A percentile compares a stretch with the other conserved stretches of the same genome.
These are phyloP conservation scores for Chloropsis cyanopogon DNA, from an alignment of 2,113 vertebrate genomes.

Conservation along the genomic window DNA sequence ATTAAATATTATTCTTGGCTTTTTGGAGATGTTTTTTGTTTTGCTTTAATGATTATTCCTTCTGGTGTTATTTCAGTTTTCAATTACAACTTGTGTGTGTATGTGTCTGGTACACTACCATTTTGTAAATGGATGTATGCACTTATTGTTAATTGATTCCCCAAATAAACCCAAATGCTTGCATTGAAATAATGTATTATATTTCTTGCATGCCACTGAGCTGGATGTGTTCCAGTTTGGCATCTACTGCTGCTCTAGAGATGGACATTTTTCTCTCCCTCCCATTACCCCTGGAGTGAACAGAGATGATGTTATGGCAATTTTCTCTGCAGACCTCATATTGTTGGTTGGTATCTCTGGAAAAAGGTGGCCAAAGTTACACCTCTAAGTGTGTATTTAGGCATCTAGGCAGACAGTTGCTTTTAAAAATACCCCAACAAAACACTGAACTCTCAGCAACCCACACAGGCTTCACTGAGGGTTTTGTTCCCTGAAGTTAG, in stretches of 20 bases:
- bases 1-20: slow-evolving; percentile 76
- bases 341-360: background rate
- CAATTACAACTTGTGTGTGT: slow-evolving; percentile 68
- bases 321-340: background rate
- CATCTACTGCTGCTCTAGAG: slow-evolving; percentile 1
- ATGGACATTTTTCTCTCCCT: background rate
- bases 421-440: background rate
- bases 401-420: background rate
- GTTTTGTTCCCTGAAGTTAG: background rate
- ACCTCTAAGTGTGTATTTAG: background rate
- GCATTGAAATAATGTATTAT: slow-evolving; percentile 62
- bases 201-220: slow-evolving; percentile 62
- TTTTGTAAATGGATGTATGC: slow-evolving; percentile 74
- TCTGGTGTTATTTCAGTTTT: slow-evolving; percentile 75
- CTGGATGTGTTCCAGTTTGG: slow-evolving; percentile 60
- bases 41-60: slow-evolving; percentile 70
- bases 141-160: slow-evolving; percentile 73
- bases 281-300: background rate
- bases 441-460: background rate
- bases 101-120: slow-evolving; percentile 59
- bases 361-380: background rate
- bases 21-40: slow-evolving; percentile 58
- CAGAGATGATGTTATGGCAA: background rate
- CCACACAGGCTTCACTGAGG: background rate
- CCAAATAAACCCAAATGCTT: slow-evolving; percentile 63